Base-by-base conservation (phyloP, 2,113 vertebrate species). In the Sander lucioperca region DNA sequence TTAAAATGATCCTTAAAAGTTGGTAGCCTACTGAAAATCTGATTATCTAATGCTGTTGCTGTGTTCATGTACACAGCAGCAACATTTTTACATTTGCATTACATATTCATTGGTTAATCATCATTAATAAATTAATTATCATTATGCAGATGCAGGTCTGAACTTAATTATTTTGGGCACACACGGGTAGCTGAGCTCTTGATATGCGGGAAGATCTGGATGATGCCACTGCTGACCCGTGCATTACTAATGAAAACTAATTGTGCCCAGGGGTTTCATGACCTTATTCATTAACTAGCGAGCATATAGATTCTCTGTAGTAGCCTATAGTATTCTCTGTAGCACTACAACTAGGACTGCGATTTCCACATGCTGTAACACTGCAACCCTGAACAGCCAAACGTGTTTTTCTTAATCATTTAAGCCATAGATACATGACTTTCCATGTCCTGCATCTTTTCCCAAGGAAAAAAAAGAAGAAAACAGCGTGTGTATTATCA, bases 181-280 rank as follows among this genome's bases (percentile, higher is more conserved):
- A 36, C 54, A 11, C 19, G 14, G 13, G 5, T 43, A 36, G 18
- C 25, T 58, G 48, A 74, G 21, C 53, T 79, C 14, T 33, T 43
- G 39, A 25, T 48, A 67, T 50, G 45, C 6, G 13, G 9, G 45
- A 54, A 63, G 39, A 30, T 85, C 18, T 64, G 65, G 21, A 27
- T 54, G 80, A 67, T 75, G 77, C 66, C 79, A 77, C 71, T 47
- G 61, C 54, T 73, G 71, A 85, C 47, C 65, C 23, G 16, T 72
- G 48, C 54, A 53, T 80, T 25, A 10, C 61, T 87, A 85, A 87
- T 78, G 54, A 85, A 65, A 69, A 74, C 73, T 81, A 78, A 88
- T 78, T 83, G 71, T 45, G 56, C 65, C 80, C 68, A 12, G 25
- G 2, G 65, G 83, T 30, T 72, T 45, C 54, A 43, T 75, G 61